Evolutionary conservation across 2,888 invertebrate species (phyloP), one percentile per base, ranked within the genome.

Genomic region (Trichopoda pennipes): DNA sequence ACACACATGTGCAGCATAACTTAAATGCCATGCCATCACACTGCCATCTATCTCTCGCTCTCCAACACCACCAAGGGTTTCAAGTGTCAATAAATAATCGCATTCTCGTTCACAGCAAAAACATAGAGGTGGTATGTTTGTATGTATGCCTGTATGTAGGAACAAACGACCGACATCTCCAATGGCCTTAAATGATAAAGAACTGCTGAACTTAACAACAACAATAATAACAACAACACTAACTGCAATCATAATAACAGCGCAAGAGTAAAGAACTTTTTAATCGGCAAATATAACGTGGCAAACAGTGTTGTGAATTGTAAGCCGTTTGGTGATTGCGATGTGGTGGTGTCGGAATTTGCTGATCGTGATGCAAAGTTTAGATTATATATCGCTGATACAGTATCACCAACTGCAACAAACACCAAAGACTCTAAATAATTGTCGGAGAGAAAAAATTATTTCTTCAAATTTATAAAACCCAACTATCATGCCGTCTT

Each of bases 21-120:
- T 70, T 66, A 82, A 78, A 75, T 81, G 80, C 77, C 81, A 76
- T 66, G 83, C 84, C 82, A 83, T 53, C 77, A 78, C 61, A 28
- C 28, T 28, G 23, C 23, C 23, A 68, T 51, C 84, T 86, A 85
- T 32, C 35, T 58, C 38, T 47, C n/a, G n/a, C 66, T 70, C 38
- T 51, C 86, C 85, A 86, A 85, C 86, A 74, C 83, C 66, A 80
- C 21, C 72, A 75, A 81, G 85, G 90, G 89, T 90, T 89, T 89
- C 90, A 87, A 88, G 88, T 89, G 88, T 90, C 89, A 88, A 89
- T 89, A 90, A 89, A 89, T 90, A 90, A 89, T 88, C 87, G 88
- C 86, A 86, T 68, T 75, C n/a, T n/a, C 70, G 70, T 63, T 63
- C 70, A 55, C 77, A 82, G 49, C 70, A 49, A 17, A 35, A 51